phyloP scores from a whole-genome alignment of 2,888 invertebrate species.

The Tiliacea aurago region DNA sequence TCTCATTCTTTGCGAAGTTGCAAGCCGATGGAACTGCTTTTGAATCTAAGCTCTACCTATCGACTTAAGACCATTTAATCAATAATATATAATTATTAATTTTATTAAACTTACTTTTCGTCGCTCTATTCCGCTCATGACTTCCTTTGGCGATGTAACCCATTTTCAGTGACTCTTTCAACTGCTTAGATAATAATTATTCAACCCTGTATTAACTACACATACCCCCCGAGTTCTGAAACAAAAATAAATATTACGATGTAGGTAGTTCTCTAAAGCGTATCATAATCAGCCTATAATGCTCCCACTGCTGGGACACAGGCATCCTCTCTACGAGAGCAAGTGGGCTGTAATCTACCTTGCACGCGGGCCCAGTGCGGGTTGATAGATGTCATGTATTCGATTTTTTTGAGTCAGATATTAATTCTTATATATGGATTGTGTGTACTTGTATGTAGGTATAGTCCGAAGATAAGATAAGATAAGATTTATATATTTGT shows the following conservation, averaged over 20 bases:
- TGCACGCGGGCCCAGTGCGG: no score
- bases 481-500: no score
- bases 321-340: no score
- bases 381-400: no score
- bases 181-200: neutral
- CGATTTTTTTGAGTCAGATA: no score
- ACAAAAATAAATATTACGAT: constrained; percentile 15
- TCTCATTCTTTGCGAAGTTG: no score
- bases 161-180: constrained; percentile 32
- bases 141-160: constrained; percentile 30
- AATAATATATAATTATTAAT: neutral
- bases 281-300: no score
- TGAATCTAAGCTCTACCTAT: neutral
- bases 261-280: neutral
- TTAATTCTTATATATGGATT: no score
- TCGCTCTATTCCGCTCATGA: neutral
- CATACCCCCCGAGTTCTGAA: constrained; percentile 7
- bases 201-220: neutral
- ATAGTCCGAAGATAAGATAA: no score
- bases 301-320: no score
- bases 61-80: neutral
- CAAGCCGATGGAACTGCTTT: neutral
- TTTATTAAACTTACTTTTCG: constrained; percentile 44
- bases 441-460: no score
- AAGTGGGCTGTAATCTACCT: no score